Conservation (phyloP, 1,140 invertebrate species). For the Drosophila kohkoa region DNA sequence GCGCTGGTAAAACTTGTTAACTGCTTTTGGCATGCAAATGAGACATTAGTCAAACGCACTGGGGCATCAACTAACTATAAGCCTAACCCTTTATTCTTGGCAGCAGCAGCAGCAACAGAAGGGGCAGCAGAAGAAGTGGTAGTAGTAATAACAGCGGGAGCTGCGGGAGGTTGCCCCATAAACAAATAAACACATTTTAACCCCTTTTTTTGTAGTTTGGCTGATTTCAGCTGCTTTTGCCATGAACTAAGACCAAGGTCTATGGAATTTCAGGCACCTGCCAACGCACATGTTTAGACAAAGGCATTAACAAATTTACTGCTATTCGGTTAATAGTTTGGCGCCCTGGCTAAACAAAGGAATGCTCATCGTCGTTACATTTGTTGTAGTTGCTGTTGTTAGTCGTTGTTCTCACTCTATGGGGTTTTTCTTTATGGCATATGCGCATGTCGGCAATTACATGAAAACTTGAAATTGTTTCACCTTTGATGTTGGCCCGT, state of each 20-base stretch:
- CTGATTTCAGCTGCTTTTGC: conserved; percentile 49
- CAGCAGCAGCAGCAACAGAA: not conserved
- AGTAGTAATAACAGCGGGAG: not conserved
- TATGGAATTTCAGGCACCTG: conserved; percentile 58
- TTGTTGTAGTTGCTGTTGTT: not conserved
- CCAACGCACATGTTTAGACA: conserved; percentile 77
- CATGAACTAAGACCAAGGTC: conserved; percentile 8
- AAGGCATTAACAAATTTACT: conserved; percentile 82
- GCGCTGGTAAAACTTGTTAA: conserved; percentile 73
- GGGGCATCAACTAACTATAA: conserved; percentile 57
- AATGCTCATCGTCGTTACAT: conserved; percentile 3
- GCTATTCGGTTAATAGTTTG: conserved; percentile 78
- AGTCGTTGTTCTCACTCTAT: not conserved
- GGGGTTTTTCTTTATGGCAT: conserved; percentile 30
- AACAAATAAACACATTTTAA: conserved; percentile 83
- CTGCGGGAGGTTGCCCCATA: conserved; percentile 59
- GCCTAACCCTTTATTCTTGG: conserved; percentile 47
- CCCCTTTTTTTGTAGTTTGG: conserved; percentile 43
- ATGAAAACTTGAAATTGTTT: conserved; percentile 69
- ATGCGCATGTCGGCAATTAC: conserved; percentile 70
- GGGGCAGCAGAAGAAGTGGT: not conserved
- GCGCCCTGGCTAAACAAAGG: conserved; percentile 58
- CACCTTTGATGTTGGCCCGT: conserved; percentile 68
- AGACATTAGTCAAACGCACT: conserved; percentile 82
- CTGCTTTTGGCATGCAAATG: conserved; percentile 83